Evolutionary conservation across 2,888 invertebrate genomes (phyloP).

Genomic region (Megaustenia siamemsis): DNA sequence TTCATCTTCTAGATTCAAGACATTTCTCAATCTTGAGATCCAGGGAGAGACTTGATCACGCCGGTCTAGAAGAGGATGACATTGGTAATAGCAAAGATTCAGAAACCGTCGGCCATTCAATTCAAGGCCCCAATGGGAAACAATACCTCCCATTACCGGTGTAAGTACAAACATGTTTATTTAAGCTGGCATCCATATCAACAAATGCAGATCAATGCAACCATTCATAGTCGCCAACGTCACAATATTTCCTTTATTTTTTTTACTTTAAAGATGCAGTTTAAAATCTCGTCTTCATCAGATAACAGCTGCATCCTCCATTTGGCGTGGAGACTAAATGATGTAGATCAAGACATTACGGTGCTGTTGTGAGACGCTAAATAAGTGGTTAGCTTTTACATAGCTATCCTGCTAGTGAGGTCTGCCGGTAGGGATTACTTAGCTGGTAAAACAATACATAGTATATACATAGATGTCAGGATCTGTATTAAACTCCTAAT

Average conservation of each 20-base stretch:
- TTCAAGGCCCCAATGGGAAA: background rate
- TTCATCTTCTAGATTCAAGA: conserved; percentile 6
- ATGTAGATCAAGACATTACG: too few relatives aligned
- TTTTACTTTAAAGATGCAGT: background rate
- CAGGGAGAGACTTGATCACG: background rate
- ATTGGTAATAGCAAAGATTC: background rate
- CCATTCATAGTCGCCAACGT: background rate
- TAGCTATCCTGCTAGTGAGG: too few relatives aligned
- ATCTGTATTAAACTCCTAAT: too few relatives aligned
- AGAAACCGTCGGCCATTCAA: background rate
- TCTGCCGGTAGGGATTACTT: too few relatives aligned
- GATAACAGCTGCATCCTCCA: background rate
- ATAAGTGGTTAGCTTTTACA: too few relatives aligned
- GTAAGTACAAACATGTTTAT: background rate
- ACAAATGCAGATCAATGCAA: too few relatives aligned
- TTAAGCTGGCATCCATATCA: background rate
- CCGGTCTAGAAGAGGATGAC: background rate
- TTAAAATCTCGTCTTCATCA: background rate
- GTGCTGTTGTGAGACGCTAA: too few relatives aligned
- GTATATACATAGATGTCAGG: too few relatives aligned
- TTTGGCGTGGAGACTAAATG: background rate
- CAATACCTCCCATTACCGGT: background rate
- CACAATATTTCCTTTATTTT: background rate
- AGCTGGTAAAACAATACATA: too few relatives aligned
- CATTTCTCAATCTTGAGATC: conserved; percentile 3